Base-by-base conservation (phyloP, 1,140 invertebrate species). In the Drosophila nigromelanica region DNA sequence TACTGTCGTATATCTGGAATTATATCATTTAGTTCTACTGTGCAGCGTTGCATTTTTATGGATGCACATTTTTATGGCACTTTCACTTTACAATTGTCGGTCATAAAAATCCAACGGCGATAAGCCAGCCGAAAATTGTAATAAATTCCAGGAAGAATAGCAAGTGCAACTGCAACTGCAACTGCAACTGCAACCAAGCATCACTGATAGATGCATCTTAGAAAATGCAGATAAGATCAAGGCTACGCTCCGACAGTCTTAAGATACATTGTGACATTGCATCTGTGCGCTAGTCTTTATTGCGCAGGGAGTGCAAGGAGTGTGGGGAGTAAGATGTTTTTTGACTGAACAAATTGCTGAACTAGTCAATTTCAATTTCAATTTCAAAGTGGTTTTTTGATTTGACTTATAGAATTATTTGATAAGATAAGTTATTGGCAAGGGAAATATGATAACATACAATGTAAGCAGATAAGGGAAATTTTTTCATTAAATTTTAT, bases 1-100 rank as follows among this genome's bases (percentile, higher is more conserved):
- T 54, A 14, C 51, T 6, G 21, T 39, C 35, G 4, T 21, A 12
- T 6, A 35, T 35, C 27, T 15, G 12, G 4, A 4, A 15, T 3
- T 6, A 12, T 30, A 11, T 24, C 15, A 58, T 58, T 58, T 14
- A 18, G 55, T 58, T 58, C 12, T 24, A 58, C 40, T 24, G 40
- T 30, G 37, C 55, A 40, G 54, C 37, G 45, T 40, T 40, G 30
- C 14, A 47, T 33, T 59, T 67, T 50, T 51, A 67, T 59, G 43
- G 54, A 33, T 67, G 35, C 43, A 3, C 27, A 33, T 59, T 67
- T 62, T 67, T 67, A 67, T 67, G 55, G 54, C 43, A 67, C 37
- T 59, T 67, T 59, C 54, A 11, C 64, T 48, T 21, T 15, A n/a
- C 15, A 7, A 45, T 47, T 55, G 54, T 43, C 4, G 52, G 43